Evolutionary conservation across 1,140 invertebrate genomes (phyloP).

Genomic region (Scaptomyza hsui): DNA sequence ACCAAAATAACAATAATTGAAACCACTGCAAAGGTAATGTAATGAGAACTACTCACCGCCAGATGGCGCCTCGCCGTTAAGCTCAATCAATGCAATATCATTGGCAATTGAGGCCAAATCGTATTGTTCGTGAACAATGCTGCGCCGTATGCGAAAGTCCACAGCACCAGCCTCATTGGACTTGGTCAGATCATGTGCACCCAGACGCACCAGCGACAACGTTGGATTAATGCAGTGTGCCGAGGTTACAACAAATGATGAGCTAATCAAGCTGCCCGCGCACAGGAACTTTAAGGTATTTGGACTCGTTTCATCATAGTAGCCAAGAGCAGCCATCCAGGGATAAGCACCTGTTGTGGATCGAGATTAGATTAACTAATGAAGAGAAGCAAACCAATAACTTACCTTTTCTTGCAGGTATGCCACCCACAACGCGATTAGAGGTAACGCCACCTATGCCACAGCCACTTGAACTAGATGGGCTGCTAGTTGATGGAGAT

Average conservation of each 20-base stretch:
- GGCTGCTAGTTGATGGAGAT: not conserved
- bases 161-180: conserved; percentile 87
- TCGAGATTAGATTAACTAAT: conserved; percentile 12
- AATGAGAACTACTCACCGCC: conserved; percentile 23
- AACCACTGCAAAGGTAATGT: not conserved
- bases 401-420: conserved; percentile 70
- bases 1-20: not conserved
- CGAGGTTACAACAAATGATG: conserved; percentile 91
- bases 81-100: conserved; percentile 90
- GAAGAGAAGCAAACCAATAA: not conserved
- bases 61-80: conserved; percentile 73
- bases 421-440: conserved; percentile 84
- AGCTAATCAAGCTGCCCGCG: conserved; percentile 91
- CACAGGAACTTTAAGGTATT: conserved; percentile 88
- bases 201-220: conserved; percentile 84
- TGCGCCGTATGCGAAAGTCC: conserved; percentile 86
- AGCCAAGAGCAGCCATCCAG: conserved; percentile 89
- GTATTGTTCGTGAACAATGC: conserved; percentile 88
- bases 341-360: conserved; percentile 87
- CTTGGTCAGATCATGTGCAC: conserved; percentile 88
- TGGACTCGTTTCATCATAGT: conserved; percentile 83
- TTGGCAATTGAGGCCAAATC: conserved; percentile 87
- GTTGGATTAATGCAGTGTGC: conserved; percentile 89
- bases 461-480: conserved; percentile 26
- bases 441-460: conserved; percentile 72